Evolutionary conservation across 2,888 invertebrate genomes (phyloP), one percentile per base, ranked within the genome.

Genomic region (Mechanitis messenoides): DNA sequence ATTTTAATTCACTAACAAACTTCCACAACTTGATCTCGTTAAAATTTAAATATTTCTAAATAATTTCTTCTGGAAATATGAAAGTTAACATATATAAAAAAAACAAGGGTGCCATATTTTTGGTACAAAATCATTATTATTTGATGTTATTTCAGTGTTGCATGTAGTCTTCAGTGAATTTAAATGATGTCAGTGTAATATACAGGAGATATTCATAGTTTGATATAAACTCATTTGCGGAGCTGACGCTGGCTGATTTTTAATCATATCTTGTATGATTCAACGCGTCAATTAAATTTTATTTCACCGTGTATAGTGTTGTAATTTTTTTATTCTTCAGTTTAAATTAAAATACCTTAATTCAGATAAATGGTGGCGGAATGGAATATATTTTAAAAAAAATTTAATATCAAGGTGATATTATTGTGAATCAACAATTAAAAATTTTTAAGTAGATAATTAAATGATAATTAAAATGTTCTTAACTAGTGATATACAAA

Each of bases 141-240:
- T 1, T 20, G 6, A 31, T 53, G 33, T 12, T 5, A 11, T 33
- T 33, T 53, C 1, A 53, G 3, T 33, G 4, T 31, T 33, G 53
- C 45, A 56, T 75, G 79, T 72, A 72, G 76, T 73, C 72, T 78
- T 80, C 79, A 80, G 76, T 77, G 80, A 80, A 83, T 83, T 80
- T 76, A 75, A 81, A 83, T 76, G 71, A 69, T 69, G 72, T 78
- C 75, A 73, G 69, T 76, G 72, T 78, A 80, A 79, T 79, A 77
- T 80, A 74, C 67, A 68, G 60, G 68, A 68, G 69, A 67, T 71
- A 66, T 70, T 70, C 71, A 61, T 69, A 73, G 69, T 74, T 76
- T 80, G 77, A 77, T 79, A 77, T 75, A 74, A 66, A 73, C 72
- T 70, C 66, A 67, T 60, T 70, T 61, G 71, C 67, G 61, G 63